phyloP scores from a whole-genome alignment of 35 echinoderm and acorn worm species.

The Anneissia japonica region DNA sequence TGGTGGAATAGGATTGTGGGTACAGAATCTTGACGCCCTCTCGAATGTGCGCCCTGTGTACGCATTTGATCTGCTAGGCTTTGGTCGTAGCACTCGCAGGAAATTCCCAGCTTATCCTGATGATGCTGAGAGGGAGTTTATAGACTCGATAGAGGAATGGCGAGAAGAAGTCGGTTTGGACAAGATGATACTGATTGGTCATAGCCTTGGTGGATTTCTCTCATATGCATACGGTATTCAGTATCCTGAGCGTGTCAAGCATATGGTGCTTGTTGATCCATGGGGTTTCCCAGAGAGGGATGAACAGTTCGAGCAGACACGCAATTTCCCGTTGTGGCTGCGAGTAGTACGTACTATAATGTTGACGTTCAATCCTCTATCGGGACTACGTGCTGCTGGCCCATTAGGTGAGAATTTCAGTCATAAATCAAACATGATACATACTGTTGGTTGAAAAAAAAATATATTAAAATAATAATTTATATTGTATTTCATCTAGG shows the following conservation, averaged over 20 bases:
- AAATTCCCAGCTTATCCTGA: constrained; percentile 55
- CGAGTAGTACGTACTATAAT: constrained; percentile 40
- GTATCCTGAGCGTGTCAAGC: constrained; percentile 71
- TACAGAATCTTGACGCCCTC: constrained; percentile 60
- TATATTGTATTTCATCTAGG: no score
- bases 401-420: constrained; percentile 76
- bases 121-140: constrained; percentile 71
- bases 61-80: constrained; percentile 81
- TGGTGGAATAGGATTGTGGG: constrained; percentile 82
- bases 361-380: constrained; percentile 70
- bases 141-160: constrained; percentile 78
- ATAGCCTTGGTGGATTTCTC: constrained; percentile 85
- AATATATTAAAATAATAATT: no score
- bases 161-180: constrained; percentile 64
- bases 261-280: constrained; percentile 81
- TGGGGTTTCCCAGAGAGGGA: constrained; percentile 66
- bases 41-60: constrained; percentile 61
- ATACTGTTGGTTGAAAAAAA: no score
- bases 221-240: constrained; percentile 64
- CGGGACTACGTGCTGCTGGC: constrained; percentile 70
- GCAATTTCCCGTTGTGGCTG: constrained; percentile 53
- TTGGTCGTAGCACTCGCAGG: constrained; percentile 75
- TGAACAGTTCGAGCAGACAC: background rate
- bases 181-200: constrained; percentile 87
- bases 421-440: no score